Evolutionary conservation across 2,888 invertebrate species (phyloP).

Genomic region (Acleris holmiana): DNA sequence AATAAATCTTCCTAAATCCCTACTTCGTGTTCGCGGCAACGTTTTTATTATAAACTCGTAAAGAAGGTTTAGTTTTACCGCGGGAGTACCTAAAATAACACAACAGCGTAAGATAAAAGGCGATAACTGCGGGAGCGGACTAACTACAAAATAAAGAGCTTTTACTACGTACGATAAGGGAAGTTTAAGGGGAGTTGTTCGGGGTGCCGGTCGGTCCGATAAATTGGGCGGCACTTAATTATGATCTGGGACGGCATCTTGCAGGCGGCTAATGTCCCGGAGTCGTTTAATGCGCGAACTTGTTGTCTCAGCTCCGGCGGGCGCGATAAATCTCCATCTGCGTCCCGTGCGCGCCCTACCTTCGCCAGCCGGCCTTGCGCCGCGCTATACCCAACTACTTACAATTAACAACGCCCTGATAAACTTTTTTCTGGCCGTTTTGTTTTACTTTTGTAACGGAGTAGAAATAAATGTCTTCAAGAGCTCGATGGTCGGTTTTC

Average conservation of each 20-base stretch:
- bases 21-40: slow-evolving; percentile 32
- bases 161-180: slow-evolving; percentile 81
- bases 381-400: neutral
- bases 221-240: slow-evolving; percentile 85
- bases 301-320: slow-evolving; percentile 79
- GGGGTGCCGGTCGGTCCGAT: slow-evolving; percentile 81
- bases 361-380: slow-evolving; percentile 38
- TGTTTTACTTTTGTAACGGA: no score
- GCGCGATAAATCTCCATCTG: slow-evolving; percentile 82
- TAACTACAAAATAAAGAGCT: slow-evolving; percentile 83
- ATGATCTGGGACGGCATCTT: slow-evolving; percentile 84
- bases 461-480: no score
- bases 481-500: no score
- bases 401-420: slow-evolving; percentile 1
- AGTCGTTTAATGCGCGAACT: slow-evolving; percentile 84
- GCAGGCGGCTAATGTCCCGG: slow-evolving; percentile 83
- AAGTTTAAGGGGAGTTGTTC: slow-evolving; percentile 80
- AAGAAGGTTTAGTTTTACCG: slow-evolving; percentile 40
- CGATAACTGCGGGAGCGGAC: slow-evolving; percentile 70
- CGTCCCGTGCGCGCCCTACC: slow-evolving; percentile 56
- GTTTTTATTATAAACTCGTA: slow-evolving; percentile 44
- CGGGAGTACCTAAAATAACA: slow-evolving; percentile 46
- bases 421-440: neutral
- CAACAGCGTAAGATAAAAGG: slow-evolving; percentile 64
- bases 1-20: slow-evolving; percentile 30